Base-by-base conservation (phyloP, 2,113 vertebrate genomes). In the Chrysemys picta region DNA sequence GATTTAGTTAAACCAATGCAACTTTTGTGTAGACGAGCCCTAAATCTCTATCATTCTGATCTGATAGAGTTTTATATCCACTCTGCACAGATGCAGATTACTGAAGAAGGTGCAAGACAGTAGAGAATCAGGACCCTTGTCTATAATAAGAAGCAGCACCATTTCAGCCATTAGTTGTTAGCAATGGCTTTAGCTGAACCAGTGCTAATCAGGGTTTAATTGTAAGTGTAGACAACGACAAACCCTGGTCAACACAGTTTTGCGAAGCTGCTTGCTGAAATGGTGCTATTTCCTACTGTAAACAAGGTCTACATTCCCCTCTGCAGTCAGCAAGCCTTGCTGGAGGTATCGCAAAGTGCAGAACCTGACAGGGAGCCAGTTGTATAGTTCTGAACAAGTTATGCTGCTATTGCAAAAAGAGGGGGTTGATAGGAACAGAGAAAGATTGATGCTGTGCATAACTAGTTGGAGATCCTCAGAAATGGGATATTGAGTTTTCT, bases 401-500 rank as follows among this genome's bases (percentile, higher is more conserved):
- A 1, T 72, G 49, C 50, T 0, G 0, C 75, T 54, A 76, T 95
- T 91, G 16, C 42, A 49, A 10, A 52, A 76, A 83, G 80, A 59
- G 50, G 59, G 52, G 87, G 13, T 50, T 16, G 11, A 3, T 19
- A 17, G 31, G 16, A 65, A 35, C 62, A 79, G 52, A 59, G 76
- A 65, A 69, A 42, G 50, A 24, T 1, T 4, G 21, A 14, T 80
- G 13, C 56, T 65, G 10, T 8, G 69, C 31, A 14, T 31, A 45
- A 54, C 52, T 9, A 10, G 27, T 38, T 80, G 49, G 19, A 0
- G 0, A 29, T 4, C 0, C 0, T 17, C 3, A 5, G n/a, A 24
- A 75, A 8, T 8, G 27, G 42, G 25, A 11, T 35, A 80, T 57
- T 24, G 9, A 65, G 59, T 7, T 82, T 56, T 83, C 54, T 47